Base-by-base conservation (phyloP, 2,888 invertebrate genomes). In the Dascillus cervinus region DNA sequence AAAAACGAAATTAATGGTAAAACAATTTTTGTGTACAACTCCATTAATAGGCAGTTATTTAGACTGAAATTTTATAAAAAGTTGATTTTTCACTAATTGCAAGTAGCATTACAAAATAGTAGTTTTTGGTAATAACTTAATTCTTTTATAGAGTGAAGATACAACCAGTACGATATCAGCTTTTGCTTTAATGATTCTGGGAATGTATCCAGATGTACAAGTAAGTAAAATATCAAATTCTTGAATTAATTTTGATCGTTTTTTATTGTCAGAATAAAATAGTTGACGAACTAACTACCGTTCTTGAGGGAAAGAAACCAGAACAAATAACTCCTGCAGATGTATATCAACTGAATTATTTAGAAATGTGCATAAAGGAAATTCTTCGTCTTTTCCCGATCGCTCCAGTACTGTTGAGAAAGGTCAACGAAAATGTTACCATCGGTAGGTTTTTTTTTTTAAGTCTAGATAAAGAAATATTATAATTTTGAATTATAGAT, bases 191-290 rank as follows among this genome's bases (percentile, higher is more conserved):
- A 14, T 56, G 2, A 50, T 53, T 17, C 50, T 60, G 10, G 59
- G 57, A 27, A 55, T 60, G 56, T 53, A 60, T 43, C 56, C 55
- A n/a, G 49, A 53, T 34, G 48, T 54, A 45, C 58, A 59, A 44
- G 56, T 54, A 46, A 33, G 27, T 29, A 21, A 14, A 2, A 13
- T 9, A 22, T 20, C 6, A 26, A 9, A 9, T 2, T 27, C 9
- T 20, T n/a, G n/a, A n/a, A 11, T 29, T 8, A 8, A 20, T 29
- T 20, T 13, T 4, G 8, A 17, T 19, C 34, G 38, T 10, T 27
- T n/a, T n/a, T n/a, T n/a, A n/a, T n/a, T n/a, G n/a, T n/a, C n/a
- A n/a, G n/a, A n/a, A 44, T n/a, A 53, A 46, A 43, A 51, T 49
- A 9, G 47, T 43, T 2, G 25, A 44, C 12, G 59, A 59, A 52